Evolutionary conservation across 53 echinoderm and acorn worm genomes (phyloP).

Genomic region (Echinometra lucunter): DNA sequence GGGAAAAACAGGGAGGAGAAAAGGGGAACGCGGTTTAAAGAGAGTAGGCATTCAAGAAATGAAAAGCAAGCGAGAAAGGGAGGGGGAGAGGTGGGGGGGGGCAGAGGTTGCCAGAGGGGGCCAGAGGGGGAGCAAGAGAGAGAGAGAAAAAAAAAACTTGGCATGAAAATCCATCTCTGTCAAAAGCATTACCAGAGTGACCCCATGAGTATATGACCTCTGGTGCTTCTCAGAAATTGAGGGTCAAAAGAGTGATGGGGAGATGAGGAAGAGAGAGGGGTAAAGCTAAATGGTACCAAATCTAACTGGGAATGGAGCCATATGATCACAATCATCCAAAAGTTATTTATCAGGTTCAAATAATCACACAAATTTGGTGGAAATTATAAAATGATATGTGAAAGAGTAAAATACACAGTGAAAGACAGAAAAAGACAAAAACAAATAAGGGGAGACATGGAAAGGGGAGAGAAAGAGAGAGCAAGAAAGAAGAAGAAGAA

Average conservation of each 20-base stretch:
- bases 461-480: background rate
- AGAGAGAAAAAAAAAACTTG: background rate
- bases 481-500: background rate
- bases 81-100: background rate
- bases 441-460: background rate
- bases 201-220: constrained; percentile 52
- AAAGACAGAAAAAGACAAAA: no score
- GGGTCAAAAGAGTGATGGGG: constrained; percentile 5
- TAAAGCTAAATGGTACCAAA: background rate
- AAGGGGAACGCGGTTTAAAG: background rate
- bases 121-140: background rate
- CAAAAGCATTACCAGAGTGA: constrained; percentile 59
- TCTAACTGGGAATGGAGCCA: background rate
- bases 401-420: background rate
- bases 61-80: background rate
- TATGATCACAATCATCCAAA: background rate
- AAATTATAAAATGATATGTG: background rate
- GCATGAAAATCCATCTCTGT: constrained; percentile 59
- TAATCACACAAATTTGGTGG: background rate
- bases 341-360: no score
- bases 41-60: background rate
- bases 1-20: background rate
- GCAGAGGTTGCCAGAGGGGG: background rate
- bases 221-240: constrained; percentile 49
- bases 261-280: background rate